Conservation (phyloP, 2,113 vertebrate species). For the Microtus richardsoni region DNA sequence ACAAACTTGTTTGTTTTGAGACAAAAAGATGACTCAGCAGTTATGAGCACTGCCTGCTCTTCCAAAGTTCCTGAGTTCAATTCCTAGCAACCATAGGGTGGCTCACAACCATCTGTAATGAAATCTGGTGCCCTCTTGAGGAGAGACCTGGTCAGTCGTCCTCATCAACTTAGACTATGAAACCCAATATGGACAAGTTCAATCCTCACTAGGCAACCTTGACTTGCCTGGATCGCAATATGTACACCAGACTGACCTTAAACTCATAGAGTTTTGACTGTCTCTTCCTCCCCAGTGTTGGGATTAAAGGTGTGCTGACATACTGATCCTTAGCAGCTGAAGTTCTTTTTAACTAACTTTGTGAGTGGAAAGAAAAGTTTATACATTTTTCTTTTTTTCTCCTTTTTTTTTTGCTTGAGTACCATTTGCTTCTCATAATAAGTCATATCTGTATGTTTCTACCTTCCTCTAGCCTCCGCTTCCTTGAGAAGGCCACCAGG, state of each 20-base stretch:
- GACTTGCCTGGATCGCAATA: not conserved
- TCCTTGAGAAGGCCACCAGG: not conserved
- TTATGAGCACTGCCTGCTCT: too few relatives aligned
- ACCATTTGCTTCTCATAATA: not conserved
- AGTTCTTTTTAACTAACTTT: not conserved
- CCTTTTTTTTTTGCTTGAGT: not conserved
- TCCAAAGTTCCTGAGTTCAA: too few relatives aligned
- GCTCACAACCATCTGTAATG: too few relatives aligned
- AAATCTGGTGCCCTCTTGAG: too few relatives aligned
- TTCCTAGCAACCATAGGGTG: too few relatives aligned
- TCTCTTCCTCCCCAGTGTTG: not conserved
- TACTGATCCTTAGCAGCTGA: not conserved
- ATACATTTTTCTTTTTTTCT: not conserved
- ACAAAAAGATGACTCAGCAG: not conserved
- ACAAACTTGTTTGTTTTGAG: not conserved
- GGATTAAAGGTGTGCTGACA: not conserved
- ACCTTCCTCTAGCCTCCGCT: not conserved
- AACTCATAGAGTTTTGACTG: not conserved
- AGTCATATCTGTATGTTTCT: not conserved
- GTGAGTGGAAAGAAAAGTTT: constrained; percentile 5
- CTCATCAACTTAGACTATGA: too few relatives aligned
- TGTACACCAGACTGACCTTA: not conserved
- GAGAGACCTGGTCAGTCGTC: too few relatives aligned
- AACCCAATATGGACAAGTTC: too few relatives aligned
- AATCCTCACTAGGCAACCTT: not conserved